These are phyloP conservation scores for Deilephila porcellus DNA, from an alignment of 2,888 invertebrate genomes.

Conservation along the genomic window DNA sequence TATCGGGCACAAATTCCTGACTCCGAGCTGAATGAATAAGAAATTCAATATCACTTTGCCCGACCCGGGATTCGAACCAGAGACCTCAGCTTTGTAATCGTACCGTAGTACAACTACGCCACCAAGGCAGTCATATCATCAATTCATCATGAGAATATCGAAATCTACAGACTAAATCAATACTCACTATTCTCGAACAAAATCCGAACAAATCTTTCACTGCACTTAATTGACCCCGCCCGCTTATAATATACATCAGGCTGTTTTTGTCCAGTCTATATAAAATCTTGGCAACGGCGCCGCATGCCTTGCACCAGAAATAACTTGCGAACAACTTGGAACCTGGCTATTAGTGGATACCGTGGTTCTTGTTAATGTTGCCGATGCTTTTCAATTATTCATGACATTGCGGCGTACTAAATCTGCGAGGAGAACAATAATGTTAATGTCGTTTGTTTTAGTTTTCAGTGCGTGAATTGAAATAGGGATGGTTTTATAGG, in stretches of 20 bases:
- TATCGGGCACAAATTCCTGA: too few species aligned
- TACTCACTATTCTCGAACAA: neutral
- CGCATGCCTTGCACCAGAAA: neutral
- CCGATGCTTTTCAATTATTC: conserved; percentile 55
- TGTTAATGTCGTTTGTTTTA: conserved; percentile 2
- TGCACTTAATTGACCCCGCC: neutral
- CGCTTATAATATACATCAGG: neutral
- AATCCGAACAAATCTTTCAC: too few species aligned
- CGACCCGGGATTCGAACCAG: too few species aligned
- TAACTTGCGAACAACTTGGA: conserved; percentile 37
- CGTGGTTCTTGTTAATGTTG: conserved; percentile 47
- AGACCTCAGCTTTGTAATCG: too few species aligned
- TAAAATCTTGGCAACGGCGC: conserved; percentile 3
- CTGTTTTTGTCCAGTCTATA: conserved; percentile 7
- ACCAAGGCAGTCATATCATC: too few species aligned
- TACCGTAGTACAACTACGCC: too few species aligned
- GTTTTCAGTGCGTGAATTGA: neutral
- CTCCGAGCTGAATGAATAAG: too few species aligned
- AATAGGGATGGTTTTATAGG: too few species aligned
- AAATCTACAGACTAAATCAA: too few species aligned
- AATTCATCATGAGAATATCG: too few species aligned
- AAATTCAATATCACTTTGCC: too few species aligned
- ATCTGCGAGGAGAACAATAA: conserved; percentile 32
- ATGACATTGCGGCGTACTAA: conserved; percentile 50
- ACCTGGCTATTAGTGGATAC: conserved; percentile 44